These are phyloP conservation scores for Chymomyza procnemis DNA, from an alignment of 2,888 invertebrate species.

Conservation along the genomic window DNA sequence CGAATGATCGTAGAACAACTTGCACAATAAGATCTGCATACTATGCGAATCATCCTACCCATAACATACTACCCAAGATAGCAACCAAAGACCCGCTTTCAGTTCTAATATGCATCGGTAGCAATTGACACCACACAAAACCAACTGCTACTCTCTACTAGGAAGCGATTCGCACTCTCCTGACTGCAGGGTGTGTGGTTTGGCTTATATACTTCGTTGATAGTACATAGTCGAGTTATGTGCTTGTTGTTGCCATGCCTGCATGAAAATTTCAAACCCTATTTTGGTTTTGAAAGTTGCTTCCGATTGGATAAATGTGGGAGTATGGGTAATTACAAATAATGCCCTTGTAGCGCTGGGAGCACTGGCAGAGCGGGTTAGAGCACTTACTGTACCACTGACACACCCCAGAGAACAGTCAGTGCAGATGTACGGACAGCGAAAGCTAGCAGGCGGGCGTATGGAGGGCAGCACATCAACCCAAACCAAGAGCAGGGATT, in stretches of 20 bases:
- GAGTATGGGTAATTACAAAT: slow-evolving; percentile 75
- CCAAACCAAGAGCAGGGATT: not conserved
- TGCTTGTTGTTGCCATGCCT: slow-evolving; percentile 51
- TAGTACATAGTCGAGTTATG: not conserved
- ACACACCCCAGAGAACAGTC: too few relatives aligned
- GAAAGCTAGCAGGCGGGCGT: not conserved
- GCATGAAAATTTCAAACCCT: slow-evolving; percentile 66
- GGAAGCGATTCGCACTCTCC: too few relatives aligned
- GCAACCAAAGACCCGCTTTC: too few relatives aligned
- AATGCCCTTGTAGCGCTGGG: slow-evolving; percentile 43
- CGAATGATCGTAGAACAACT: too few relatives aligned
- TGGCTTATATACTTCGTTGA: slow-evolving; percentile 21
- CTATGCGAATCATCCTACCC: too few relatives aligned
- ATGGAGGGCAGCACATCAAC: not conserved
- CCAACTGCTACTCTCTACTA: too few relatives aligned
- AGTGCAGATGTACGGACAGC: slow-evolving; percentile 7
- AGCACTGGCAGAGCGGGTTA: slow-evolving; percentile 4
- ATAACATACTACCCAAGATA: too few relatives aligned
- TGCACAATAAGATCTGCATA: too few relatives aligned
- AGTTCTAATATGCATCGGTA: too few relatives aligned
- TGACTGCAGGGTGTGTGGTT: not conserved
- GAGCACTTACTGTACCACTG: slow-evolving; percentile 41
- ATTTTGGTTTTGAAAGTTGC: slow-evolving; percentile 75
- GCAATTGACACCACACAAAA: too few relatives aligned
- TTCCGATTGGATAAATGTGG: slow-evolving; percentile 74